Percentiles rank a stretch among this genome's conserved stretches.
Evolutionary conservation across 2,113 vertebrate genomes (phyloP).

Genomic region (Cyphomyrus plagiostoma): DNA sequence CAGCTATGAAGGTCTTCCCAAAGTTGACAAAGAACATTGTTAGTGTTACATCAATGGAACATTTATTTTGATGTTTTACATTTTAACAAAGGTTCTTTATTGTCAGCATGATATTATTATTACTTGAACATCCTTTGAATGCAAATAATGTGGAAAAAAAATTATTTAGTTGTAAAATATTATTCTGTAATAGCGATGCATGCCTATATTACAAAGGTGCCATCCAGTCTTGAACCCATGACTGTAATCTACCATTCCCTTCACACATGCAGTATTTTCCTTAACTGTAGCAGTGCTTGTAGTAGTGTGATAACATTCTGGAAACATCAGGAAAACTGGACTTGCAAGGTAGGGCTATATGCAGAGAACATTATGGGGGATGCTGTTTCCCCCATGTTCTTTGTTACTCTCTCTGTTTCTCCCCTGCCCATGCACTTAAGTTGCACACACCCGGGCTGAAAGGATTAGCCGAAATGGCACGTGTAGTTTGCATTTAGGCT

Average conservation of each 20-base stretch:
- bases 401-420: neutral
- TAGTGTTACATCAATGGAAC: neutral
- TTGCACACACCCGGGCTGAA: neutral
- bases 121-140: neutral
- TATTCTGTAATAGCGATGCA: neutral
- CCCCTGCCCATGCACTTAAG: neutral
- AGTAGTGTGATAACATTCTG: neutral
- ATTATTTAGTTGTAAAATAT: neutral
- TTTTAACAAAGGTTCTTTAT: neutral
- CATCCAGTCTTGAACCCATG: neutral
- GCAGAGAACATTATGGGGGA: neutral
- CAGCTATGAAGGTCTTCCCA: neutral
- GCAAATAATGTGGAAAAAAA: neutral
- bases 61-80: neutral
- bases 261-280: neutral
- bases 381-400: neutral
- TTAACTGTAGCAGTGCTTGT: neutral
- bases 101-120: neutral
- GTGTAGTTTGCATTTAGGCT: no score
- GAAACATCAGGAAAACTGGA: neutral
- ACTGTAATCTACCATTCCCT: neutral
- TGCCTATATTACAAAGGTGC: neutral
- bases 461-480: neutral
- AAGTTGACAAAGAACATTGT: neutral
- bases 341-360: neutral